Conservation (phyloP, 2,113 vertebrate genomes). For the Geococcyx californianus region DNA sequence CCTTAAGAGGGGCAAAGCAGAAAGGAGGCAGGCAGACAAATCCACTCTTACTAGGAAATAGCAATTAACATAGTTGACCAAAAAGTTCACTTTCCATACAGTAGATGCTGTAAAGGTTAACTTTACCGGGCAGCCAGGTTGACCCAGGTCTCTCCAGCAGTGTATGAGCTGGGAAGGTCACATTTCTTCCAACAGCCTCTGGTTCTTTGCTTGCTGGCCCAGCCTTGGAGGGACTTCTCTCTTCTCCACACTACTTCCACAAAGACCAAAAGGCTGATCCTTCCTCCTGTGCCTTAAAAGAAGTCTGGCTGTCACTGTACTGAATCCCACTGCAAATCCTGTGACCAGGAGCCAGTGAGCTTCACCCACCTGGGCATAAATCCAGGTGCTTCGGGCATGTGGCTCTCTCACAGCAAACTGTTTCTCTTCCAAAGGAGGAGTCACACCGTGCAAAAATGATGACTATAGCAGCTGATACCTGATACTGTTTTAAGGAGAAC, state of each 20-base stretch:
- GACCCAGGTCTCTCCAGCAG: fast-evolving
- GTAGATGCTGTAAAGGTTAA: not conserved
- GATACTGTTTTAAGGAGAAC: not conserved
- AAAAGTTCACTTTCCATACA: not conserved
- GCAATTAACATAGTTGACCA: not conserved
- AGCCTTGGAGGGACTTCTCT: not conserved
- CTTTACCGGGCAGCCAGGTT: not conserved
- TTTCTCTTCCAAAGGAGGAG: not conserved
- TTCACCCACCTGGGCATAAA: not conserved
- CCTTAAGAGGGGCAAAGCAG: not conserved
- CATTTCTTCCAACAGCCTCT: not conserved
- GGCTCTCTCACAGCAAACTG: not conserved
- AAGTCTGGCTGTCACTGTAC: fast-evolving
- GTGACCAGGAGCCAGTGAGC: not conserved
- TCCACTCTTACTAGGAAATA: not conserved
- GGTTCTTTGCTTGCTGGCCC: not conserved
- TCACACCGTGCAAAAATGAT: not conserved
- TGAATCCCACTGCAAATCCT: not conserved
- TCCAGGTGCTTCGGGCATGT: not conserved
- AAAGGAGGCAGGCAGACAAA: not conserved
- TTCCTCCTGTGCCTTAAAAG: not conserved
- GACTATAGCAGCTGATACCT: not conserved
- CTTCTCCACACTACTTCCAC: not conserved
- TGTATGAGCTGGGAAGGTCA: not conserved
- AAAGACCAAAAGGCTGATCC: not conserved